Conservation (phyloP, 1,140 invertebrate genomes). For the Drepana arcuata region DNA sequence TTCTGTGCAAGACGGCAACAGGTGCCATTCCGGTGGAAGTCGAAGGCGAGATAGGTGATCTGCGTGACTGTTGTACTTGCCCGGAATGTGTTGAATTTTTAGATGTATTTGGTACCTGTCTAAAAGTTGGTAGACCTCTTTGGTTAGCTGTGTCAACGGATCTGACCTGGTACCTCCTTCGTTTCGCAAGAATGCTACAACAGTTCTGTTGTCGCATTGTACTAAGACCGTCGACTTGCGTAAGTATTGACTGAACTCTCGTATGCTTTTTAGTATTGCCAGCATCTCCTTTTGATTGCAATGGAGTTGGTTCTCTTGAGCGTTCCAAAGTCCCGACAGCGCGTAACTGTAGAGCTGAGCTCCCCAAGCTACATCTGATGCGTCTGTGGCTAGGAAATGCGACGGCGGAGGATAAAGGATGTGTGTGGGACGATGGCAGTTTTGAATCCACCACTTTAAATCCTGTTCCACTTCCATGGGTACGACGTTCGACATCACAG, state of each 20-base stretch:
- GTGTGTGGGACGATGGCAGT: constrained; percentile 4
- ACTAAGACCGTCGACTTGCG: constrained; percentile 11
- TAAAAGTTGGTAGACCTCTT: too few species aligned
- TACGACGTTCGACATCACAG: not conserved
- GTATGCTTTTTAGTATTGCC: constrained; percentile 13
- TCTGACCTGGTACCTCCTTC: constrained; percentile 32
- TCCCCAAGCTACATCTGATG: constrained; percentile 32
- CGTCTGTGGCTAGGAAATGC: constrained; percentile 30
- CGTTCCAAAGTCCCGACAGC: constrained; percentile 18
- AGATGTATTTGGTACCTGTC: constrained; percentile 6
- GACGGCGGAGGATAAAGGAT: constrained; percentile 6
- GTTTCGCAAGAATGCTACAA: constrained; percentile 23
- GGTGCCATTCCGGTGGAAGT: constrained; percentile 11
- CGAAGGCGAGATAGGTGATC: constrained; percentile 8
- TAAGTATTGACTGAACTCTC: not conserved
- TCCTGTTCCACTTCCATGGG: not conserved
- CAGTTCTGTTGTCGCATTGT: constrained; percentile 30
- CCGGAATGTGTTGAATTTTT: constrained; percentile 9
- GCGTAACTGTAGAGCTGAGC: constrained; percentile 20
- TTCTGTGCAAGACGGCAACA: constrained; percentile 4
- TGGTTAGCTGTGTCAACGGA: too few species aligned
- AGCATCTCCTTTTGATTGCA: constrained; percentile 32
- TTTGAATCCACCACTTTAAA: constrained; percentile 11
- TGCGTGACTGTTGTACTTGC: constrained; percentile 14
- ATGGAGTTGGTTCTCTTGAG: constrained; percentile 19